phyloP scores from a whole-genome alignment of 2,888 invertebrate species.

The Ceratothoa steindachneri region DNA sequence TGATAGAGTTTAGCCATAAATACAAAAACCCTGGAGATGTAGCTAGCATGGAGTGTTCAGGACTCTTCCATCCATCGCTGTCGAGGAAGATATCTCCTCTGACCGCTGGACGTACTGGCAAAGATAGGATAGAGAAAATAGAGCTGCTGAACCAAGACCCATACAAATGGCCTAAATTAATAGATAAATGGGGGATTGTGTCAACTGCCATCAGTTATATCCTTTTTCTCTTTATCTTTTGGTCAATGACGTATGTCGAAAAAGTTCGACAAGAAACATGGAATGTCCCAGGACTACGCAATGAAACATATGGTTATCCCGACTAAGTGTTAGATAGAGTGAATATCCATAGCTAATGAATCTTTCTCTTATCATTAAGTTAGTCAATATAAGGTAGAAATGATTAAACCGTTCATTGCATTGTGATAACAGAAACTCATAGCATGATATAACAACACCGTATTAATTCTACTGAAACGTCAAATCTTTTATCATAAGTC shows the following conservation, averaged over 20 bases:
- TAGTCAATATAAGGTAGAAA: too few relatives aligned
- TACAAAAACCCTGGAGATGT: background rate
- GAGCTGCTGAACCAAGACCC: background rate
- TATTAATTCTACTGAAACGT: too few relatives aligned
- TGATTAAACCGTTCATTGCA: too few relatives aligned
- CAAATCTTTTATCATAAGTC: too few relatives aligned
- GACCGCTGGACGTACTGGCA: background rate
- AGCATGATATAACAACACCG: too few relatives aligned
- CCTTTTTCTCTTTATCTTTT: slow-evolving; percentile 26
- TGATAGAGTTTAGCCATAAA: background rate
- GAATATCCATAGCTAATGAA: too few relatives aligned
- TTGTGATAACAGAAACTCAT: too few relatives aligned
- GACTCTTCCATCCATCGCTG: background rate
- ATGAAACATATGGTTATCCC: background rate
- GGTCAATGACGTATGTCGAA: slow-evolving; percentile 20
- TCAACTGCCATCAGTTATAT: slow-evolving; percentile 14
- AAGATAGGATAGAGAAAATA: background rate
- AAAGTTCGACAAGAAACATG: slow-evolving; percentile 1
- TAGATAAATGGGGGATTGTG: slow-evolving; percentile 19
- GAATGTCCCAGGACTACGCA: background rate
- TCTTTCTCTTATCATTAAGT: too few relatives aligned
- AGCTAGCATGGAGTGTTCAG: background rate
- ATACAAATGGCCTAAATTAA: slow-evolving; percentile 9
- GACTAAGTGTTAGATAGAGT: background rate
- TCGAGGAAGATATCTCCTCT: background rate